These are phyloP conservation scores for Apodemia duryi DNA, from an alignment of 2,888 invertebrate genomes.

Conservation along the genomic window DNA sequence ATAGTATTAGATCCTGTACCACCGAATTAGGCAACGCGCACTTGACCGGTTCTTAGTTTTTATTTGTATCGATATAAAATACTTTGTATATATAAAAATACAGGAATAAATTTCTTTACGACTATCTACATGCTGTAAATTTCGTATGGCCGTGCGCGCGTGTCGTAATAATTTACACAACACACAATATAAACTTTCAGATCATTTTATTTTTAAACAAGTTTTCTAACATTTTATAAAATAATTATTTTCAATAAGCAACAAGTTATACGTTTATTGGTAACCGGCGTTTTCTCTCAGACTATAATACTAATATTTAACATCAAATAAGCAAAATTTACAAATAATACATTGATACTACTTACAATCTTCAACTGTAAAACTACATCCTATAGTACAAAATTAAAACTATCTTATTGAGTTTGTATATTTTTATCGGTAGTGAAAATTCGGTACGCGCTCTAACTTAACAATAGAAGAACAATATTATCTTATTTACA, in stretches of 20 bases:
- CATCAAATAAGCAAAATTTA: conserved; percentile 73
- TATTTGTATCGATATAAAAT: no score
- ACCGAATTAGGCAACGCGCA: no score
- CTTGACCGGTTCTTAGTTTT: no score
- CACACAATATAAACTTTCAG: conserved; percentile 58
- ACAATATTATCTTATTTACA: conserved; percentile 64
- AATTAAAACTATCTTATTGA: conserved; percentile 39
- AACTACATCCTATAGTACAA: conserved; percentile 38
- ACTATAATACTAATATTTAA: conserved; percentile 74
- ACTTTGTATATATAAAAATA: no score
- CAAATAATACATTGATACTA: conserved; percentile 60
- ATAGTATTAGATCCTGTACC: no score
- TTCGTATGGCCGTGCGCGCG: no score
- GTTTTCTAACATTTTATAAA: conserved; percentile 71
- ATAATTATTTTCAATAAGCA: conserved; percentile 76
- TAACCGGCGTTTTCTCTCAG: conserved; percentile 79
- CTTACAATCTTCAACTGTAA: conserved; percentile 48
- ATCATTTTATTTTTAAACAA: conserved; percentile 56
- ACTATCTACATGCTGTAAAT: no score
- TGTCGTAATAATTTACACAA: conserved; percentile 35
- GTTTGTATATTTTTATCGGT: conserved; percentile 60
- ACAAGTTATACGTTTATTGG: conserved; percentile 78
- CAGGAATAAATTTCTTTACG: no score
- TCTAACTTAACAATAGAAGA: conserved; percentile 49
- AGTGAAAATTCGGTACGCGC: conserved; percentile 68